A percentile compares a stretch with the other conserved stretches of the same genome.
phyloP scores from a whole-genome alignment of 2,797 vertebrate genomes.

The Ammospiza maritima region DNA sequence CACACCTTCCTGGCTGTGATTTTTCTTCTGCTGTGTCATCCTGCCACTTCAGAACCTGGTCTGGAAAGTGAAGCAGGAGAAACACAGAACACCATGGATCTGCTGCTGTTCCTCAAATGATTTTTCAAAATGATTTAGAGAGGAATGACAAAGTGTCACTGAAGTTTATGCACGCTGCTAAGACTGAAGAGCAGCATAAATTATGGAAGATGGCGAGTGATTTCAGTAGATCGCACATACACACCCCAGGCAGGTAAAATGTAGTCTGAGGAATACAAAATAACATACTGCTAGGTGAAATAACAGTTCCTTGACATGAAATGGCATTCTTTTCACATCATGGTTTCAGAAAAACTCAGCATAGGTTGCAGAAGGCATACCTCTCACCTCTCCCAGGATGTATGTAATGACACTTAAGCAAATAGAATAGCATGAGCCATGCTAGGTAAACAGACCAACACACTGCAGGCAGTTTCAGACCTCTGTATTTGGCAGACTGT shows the following conservation, averaged over 20 bases:
- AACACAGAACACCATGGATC: not conserved
- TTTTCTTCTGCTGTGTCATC: constrained; percentile 17
- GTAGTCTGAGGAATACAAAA: not conserved
- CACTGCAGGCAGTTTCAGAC: not conserved
- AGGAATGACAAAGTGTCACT: not conserved
- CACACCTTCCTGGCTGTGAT: not conserved
- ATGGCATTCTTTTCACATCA: not conserved
- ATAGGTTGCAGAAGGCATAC: not conserved
- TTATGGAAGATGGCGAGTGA: not conserved
- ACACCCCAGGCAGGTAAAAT: constrained; percentile 16
- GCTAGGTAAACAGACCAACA: not conserved
- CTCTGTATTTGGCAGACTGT: not conserved
- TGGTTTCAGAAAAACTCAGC: constrained; percentile 1
- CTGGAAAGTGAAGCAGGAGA: not conserved
- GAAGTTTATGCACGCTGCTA: not conserved
- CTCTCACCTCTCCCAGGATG: not conserved
- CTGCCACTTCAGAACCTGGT: not conserved
- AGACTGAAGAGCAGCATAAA: constrained; percentile 51
- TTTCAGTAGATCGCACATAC: not conserved
- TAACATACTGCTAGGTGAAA: not conserved
- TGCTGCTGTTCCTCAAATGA: not conserved
- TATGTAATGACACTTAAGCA: constrained; percentile 26
- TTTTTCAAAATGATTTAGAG: constrained; percentile 58
- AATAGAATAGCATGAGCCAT: constrained; percentile 18
- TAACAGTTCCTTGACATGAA: not conserved